Percentiles rank a stretch among this genome's conserved stretches.
Conservation (phyloP, 2,888 invertebrate species). For the Carterocephalus palaemon region DNA sequence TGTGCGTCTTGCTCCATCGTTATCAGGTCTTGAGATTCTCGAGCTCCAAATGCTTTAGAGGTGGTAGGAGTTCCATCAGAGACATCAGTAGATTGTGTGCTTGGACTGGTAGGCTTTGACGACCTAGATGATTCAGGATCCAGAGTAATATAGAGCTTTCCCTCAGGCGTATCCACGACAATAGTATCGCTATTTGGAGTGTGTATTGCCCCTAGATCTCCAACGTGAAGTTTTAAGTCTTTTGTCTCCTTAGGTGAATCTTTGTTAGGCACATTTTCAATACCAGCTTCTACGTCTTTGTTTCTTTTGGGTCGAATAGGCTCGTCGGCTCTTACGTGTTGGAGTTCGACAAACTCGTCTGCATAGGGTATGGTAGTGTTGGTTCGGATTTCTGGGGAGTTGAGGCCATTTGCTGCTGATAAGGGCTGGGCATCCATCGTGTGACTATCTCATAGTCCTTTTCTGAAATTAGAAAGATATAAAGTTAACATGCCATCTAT, state of each 20-base stretch:
- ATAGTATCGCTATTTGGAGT: slow-evolving; percentile 68
- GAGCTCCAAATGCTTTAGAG: slow-evolving; percentile 50
- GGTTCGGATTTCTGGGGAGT: slow-evolving; percentile 54
- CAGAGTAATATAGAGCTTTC: slow-evolving; percentile 67
- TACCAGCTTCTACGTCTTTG: slow-evolving; percentile 42
- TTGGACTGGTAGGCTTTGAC: slow-evolving; percentile 43
- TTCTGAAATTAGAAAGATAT: slow-evolving; percentile 44
- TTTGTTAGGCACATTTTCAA: slow-evolving; percentile 28
- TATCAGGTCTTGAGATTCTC: slow-evolving; percentile 54
- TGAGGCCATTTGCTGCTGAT: slow-evolving; percentile 59
- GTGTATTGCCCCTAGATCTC: slow-evolving; percentile 60
- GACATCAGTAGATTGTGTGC: slow-evolving; percentile 47
- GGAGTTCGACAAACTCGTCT: slow-evolving; percentile 54
- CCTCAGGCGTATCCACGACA: slow-evolving; percentile 70
- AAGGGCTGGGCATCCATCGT: slow-evolving; percentile 34
- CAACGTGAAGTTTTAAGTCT: slow-evolving; percentile 49
- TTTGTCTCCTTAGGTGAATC: slow-evolving; percentile 30
- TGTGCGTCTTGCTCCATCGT: slow-evolving; percentile 44
- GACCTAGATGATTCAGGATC: slow-evolving; percentile 56
- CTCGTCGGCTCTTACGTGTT: slow-evolving; percentile 42
- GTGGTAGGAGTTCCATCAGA: slow-evolving; percentile 46
- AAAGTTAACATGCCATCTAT: neutral
- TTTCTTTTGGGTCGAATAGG: slow-evolving; percentile 44
- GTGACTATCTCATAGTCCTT: slow-evolving; percentile 54
- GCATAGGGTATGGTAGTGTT: slow-evolving; percentile 45